phyloP scores from a whole-genome alignment of 2,113 vertebrate genomes.

The Notiomystis cincta region DNA sequence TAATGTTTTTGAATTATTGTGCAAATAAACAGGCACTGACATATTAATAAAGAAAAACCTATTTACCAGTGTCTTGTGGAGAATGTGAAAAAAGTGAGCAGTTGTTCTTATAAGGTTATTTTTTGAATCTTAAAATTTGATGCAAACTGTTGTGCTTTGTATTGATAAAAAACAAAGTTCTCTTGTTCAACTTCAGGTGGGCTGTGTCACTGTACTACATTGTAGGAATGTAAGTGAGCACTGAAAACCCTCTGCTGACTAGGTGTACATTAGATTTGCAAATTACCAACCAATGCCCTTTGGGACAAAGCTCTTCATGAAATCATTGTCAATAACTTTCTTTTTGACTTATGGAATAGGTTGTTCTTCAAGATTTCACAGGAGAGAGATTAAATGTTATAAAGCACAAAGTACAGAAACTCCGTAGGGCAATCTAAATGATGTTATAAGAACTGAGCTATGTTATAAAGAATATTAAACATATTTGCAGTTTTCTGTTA shows the following conservation, averaged over 20 bases:
- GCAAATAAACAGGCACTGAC: neutral
- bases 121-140: neutral
- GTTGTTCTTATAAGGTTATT: neutral
- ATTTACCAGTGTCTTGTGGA: neutral
- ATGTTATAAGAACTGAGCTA: neutral
- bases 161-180: neutral
- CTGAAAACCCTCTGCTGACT: neutral
- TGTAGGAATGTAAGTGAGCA: neutral
- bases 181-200: neutral
- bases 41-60: neutral
- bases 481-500: slow-evolving; percentile 2
- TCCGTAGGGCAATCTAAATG: neutral
- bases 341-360: neutral
- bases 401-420: neutral
- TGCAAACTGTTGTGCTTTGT: neutral
- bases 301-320: neutral
- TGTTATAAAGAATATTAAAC: slow-evolving; percentile 12
- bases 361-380: neutral
- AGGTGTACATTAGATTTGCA: neutral
- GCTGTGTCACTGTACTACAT: neutral
- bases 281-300: neutral
- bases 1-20: neutral
- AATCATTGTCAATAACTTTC: neutral
- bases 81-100: neutral
- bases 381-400: slow-evolving; percentile 18